phyloP scores from a whole-genome alignment of 2,797 vertebrate genomes.

The Choloepus didactylus region DNA sequence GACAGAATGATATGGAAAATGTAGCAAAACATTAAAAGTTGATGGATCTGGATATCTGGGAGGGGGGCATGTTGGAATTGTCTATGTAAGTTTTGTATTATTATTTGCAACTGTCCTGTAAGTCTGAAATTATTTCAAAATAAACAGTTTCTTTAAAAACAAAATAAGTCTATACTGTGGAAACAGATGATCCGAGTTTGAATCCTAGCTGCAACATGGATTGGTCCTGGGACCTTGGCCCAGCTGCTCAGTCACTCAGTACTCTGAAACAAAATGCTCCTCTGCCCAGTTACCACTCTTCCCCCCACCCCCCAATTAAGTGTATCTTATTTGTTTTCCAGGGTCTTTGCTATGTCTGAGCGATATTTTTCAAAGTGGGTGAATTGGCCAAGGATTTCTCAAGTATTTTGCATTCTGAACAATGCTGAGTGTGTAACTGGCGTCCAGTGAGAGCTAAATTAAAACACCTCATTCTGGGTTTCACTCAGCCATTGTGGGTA shows the following conservation, averaged over 20 bases:
- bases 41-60: no score
- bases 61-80: no score
- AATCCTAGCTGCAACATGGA: background rate
- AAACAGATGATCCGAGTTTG: no score
- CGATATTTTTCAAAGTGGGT: background rate
- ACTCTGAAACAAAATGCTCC: background rate
- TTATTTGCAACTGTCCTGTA: no score
- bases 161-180: no score
- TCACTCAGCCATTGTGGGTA: background rate
- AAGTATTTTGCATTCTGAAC: background rate
- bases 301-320: background rate
- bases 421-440: background rate
- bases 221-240: no score
- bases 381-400: background rate
- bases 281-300: background rate
- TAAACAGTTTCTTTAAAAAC: no score
- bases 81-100: no score
- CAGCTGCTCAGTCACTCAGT: background rate
- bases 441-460: background rate
- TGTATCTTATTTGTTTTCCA: background rate
- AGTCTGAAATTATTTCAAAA: no score
- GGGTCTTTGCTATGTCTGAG: background rate
- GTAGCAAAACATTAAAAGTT: no score
- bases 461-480: background rate
- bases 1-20: no score